phyloP scores from a whole-genome alignment of 2,888 invertebrate genomes.

The Acanthopleura granulata region DNA sequence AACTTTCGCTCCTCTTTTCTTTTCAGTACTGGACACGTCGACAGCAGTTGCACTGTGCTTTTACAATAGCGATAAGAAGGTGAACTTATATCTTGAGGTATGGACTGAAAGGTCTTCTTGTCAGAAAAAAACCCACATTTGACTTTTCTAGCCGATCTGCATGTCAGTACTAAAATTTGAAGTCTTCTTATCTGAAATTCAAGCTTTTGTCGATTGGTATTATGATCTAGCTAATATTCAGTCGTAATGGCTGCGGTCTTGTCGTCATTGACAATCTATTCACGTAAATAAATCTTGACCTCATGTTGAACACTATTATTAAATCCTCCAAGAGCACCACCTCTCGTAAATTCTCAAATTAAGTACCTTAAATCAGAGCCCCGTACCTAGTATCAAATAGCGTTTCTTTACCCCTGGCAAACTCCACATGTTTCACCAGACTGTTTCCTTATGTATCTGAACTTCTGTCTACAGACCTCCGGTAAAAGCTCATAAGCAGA shows the following conservation, averaged over 20 bases:
- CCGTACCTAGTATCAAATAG: constrained; percentile 20
- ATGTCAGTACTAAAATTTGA: too few relatives aligned
- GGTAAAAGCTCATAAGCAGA: constrained; percentile 26
- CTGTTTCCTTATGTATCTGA: constrained; percentile 11
- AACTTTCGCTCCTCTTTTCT: too few relatives aligned
- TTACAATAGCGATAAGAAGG: too few relatives aligned
- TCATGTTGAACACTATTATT: not conserved
- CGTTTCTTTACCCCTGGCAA: constrained; percentile 23
- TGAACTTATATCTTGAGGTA: too few relatives aligned
- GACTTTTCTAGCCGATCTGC: not conserved
- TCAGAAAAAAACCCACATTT: not conserved
- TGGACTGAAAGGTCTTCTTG: not conserved
- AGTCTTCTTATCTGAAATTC: not conserved
- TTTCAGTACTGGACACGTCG: too few relatives aligned
- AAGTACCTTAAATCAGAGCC: not conserved
- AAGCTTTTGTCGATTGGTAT: not conserved
- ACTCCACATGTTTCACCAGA: constrained; percentile 20
- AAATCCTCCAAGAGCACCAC: constrained; percentile 18
- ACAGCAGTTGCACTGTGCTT: too few relatives aligned
- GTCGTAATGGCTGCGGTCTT: not conserved
- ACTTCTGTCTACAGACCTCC: constrained; percentile 24
- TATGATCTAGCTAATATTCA: not conserved
- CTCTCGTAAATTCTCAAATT: constrained; percentile 6
- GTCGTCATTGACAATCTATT: not conserved
- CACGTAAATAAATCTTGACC: not conserved